Evolutionary conservation across 2,797 vertebrate genomes (phyloP).

Genomic region (Melanotaenia pygmaea): DNA sequence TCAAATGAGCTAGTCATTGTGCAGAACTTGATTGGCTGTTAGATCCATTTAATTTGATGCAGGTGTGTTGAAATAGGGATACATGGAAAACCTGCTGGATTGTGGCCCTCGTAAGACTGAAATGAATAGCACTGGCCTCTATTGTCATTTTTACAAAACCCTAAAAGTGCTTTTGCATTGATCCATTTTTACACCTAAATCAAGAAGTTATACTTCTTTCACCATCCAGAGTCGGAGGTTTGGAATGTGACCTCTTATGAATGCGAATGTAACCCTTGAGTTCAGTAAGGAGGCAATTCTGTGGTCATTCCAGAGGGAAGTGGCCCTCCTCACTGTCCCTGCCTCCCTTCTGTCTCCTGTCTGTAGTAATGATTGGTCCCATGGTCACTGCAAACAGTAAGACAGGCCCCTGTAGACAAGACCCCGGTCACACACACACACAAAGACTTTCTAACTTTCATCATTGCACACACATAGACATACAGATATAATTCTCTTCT

Average conservation of each 20-base stretch:
- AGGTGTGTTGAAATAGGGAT: no score
- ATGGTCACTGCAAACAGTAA: constrained; percentile 34
- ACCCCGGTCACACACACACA: constrained; percentile 23
- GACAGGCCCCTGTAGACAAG: constrained; percentile 32
- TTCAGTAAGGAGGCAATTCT: constrained; percentile 9
- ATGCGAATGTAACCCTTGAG: constrained; percentile 26
- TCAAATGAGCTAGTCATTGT: no score
- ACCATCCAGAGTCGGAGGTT: constrained; percentile 4
- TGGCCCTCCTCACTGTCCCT: constrained; percentile 24
- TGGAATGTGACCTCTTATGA: constrained; percentile 19
- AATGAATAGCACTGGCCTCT: no score
- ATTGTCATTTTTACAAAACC: not conserved
- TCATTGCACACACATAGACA: constrained; percentile 8
- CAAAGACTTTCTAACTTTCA: constrained; percentile 6
- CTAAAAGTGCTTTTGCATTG: not conserved
- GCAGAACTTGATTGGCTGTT: no score
- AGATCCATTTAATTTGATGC: no score
- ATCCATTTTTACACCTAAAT: not conserved
- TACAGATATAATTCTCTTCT: not conserved
- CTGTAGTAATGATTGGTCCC: constrained; percentile 31
- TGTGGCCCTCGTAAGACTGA: no score
- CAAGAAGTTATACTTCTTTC: not conserved
- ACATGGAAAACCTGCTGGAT: no score
- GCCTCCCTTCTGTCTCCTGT: constrained; percentile 24
- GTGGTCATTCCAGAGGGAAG: constrained; percentile 31